These are phyloP conservation scores for Oceanodroma leucorhoa DNA, from an alignment of 2,797 vertebrate species.

Conservation along the genomic window DNA sequence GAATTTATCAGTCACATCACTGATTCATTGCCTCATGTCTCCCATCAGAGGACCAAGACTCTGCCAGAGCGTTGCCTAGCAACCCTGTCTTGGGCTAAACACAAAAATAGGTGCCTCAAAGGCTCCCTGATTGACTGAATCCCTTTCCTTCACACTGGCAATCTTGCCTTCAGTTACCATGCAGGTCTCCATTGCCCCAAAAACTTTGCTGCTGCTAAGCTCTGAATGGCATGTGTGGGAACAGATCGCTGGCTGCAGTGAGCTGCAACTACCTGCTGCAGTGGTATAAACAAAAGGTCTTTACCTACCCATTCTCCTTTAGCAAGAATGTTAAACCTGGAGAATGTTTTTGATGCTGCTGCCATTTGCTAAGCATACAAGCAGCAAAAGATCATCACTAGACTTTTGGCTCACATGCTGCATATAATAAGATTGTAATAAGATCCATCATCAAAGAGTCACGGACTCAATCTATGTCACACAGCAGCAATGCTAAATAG, in stretches of 20 bases:
- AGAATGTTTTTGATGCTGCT: not conserved
- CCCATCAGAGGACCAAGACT: slow-evolving; percentile 11
- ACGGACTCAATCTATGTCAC: not conserved
- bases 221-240: not conserved
- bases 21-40: not conserved
- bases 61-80: slow-evolving; percentile 45
- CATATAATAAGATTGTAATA: not conserved
- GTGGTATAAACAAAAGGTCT: not conserved
- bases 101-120: not conserved
- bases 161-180: not conserved
- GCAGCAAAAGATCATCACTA: not conserved
- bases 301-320: not conserved
- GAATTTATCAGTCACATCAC: slow-evolving; percentile 10
- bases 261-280: not conserved
- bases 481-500: slow-evolving; percentile 29
- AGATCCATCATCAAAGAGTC: not conserved
- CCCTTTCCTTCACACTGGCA: not conserved
- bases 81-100: not conserved
- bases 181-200: not conserved
- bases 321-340: not conserved
- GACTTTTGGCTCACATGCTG: not conserved
- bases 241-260: not conserved
- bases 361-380: not conserved
- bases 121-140: not conserved
- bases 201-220: not conserved